Conservation (phyloP, 2,797 vertebrate species). For the Remorina albescens region DNA sequence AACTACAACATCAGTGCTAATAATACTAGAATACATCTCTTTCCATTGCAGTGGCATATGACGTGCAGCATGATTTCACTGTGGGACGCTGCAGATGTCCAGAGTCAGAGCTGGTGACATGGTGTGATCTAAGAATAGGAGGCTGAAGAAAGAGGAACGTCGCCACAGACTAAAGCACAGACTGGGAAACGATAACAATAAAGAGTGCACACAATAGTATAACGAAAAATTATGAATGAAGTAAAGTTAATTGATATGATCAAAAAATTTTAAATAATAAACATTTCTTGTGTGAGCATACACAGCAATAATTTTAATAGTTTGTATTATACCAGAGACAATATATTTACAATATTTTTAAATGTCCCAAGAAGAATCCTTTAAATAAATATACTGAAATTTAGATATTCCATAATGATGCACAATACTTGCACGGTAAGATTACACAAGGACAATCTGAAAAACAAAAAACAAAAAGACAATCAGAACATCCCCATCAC, state of each 20-base stretch:
- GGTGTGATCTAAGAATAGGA: background rate
- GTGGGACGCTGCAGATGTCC: background rate
- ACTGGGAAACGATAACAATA: no score
- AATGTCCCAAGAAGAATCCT: background rate
- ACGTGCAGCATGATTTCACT: constrained; percentile 1
- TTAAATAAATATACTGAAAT: no score
- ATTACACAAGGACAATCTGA: background rate
- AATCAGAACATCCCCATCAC: no score
- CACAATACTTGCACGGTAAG: no score
- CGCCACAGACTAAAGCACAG: no score
- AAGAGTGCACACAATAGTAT: no score
- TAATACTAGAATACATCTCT: background rate
- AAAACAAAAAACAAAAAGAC: no score
- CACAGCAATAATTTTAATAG: no score
- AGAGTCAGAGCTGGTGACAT: background rate
- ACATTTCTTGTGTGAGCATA: background rate
- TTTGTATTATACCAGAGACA: background rate
- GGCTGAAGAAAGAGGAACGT: background rate
- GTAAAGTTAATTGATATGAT: background rate
- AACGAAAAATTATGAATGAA: no score
- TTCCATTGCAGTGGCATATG: background rate
- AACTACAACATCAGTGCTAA: background rate
- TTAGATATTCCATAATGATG: no score
- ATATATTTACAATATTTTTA: background rate
- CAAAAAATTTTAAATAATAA: background rate